Evolutionary conservation across 2,888 invertebrate genomes (phyloP).

Genomic region (Glyphotaelius pellucidus): DNA sequence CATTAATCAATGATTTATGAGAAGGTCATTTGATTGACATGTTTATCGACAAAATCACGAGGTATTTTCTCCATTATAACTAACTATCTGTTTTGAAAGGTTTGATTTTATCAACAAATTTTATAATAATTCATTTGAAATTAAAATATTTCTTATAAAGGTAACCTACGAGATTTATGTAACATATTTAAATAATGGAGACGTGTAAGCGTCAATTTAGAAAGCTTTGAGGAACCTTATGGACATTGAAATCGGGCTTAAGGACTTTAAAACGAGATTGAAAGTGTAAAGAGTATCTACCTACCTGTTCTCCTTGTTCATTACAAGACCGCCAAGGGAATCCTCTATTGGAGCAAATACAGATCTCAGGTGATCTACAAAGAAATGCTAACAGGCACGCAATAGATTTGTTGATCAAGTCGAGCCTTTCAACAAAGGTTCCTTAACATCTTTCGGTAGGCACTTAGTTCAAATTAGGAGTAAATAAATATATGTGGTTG

Average conservation of each 20-base stretch:
- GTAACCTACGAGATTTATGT: too few species aligned
- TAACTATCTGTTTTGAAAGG: too few species aligned
- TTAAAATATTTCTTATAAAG: too few species aligned
- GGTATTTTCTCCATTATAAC: too few species aligned
- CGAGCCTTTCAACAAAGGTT: background rate
- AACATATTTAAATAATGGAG: background rate
- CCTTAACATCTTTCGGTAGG: background rate
- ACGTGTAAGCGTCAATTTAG: background rate
- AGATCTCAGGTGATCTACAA: background rate
- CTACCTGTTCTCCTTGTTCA: background rate
- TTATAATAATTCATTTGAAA: too few species aligned
- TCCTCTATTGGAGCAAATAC: background rate
- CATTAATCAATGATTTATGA: too few species aligned
- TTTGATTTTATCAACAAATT: too few species aligned
- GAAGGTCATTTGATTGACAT: too few species aligned
- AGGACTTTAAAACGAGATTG: background rate
- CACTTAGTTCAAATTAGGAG: background rate
- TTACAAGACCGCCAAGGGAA: background rate
- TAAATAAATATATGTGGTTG: background rate
- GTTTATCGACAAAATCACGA: too few species aligned
- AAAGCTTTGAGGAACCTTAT: background rate
- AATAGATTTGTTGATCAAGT: background rate
- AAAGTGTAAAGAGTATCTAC: background rate
- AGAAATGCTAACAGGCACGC: background rate
- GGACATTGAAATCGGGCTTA: background rate